Conservation (phyloP, 1,140 invertebrate species). For the Metopolophium dirhodum region DNA sequence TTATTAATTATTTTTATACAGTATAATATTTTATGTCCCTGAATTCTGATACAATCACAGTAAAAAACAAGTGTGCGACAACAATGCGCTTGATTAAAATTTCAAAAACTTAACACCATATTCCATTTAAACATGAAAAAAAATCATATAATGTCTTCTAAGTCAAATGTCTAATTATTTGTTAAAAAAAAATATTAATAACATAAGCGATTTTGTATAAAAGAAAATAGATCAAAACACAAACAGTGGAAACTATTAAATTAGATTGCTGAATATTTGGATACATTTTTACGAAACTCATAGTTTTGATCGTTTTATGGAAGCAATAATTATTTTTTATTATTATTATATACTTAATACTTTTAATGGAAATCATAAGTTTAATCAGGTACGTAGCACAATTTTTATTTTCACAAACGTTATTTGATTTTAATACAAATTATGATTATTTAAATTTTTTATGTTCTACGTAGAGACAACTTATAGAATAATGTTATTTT, state of each 20-base stretch:
- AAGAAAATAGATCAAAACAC: not conserved
- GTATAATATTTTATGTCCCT: conserved; percentile 29
- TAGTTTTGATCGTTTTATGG: not conserved
- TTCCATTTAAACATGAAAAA: conserved; percentile 9
- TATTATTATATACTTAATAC: not conserved
- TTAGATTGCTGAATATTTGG: not conserved
- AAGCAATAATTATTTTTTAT: not conserved
- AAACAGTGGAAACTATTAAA: not conserved
- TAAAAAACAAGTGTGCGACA: conserved; percentile 40
- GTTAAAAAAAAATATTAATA: not conserved
- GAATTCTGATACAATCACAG: conserved; percentile 52
- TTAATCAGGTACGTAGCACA: conserved; percentile 23
- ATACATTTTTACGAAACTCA: not conserved
- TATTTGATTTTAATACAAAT: not conserved
- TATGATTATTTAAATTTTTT: not conserved
- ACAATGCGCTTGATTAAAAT: conserved; percentile 25
- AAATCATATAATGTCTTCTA: not conserved
- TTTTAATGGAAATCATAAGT: not conserved
- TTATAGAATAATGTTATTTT: not conserved
- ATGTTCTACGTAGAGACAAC: not conserved
- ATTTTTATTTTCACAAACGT: not conserved
- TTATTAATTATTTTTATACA: conserved; percentile 29
- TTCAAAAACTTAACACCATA: conserved; percentile 50
- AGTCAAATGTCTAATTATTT: not conserved
- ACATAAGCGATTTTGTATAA: not conserved